Conservation (phyloP, 2,113 vertebrate genomes). For the Neofelis nebulosa region DNA sequence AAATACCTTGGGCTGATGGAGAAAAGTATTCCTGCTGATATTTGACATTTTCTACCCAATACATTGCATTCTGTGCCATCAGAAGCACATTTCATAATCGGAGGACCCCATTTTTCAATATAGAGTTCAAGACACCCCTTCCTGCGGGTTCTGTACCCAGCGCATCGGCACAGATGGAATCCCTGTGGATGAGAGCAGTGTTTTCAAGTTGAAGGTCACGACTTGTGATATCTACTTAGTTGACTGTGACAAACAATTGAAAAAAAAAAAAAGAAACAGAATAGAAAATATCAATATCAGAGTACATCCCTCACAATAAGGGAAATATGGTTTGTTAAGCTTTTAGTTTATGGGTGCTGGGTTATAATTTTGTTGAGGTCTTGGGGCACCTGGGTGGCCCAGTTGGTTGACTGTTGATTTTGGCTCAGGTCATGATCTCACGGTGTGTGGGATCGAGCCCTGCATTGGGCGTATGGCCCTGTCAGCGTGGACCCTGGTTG, state of each 20-base stretch:
- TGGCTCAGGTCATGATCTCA: too few species aligned
- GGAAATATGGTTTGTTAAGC: not conserved
- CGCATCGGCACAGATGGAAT: fast-evolving
- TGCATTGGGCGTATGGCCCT: too few species aligned
- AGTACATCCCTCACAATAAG: not conserved
- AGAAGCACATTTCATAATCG: not conserved
- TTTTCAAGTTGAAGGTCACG: not conserved
- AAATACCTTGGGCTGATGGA: not conserved
- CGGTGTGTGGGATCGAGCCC: too few species aligned
- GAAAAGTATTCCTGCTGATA: not conserved
- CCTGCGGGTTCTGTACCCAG: not conserved
- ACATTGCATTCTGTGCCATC: not conserved
- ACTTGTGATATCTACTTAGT: not conserved
- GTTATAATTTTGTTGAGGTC: not conserved
- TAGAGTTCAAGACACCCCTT: not conserved
- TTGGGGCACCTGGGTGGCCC: too few species aligned
- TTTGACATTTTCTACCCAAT: not conserved
- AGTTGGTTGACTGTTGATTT: too few species aligned
- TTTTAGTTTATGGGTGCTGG: not conserved
- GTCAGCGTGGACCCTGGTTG: too few species aligned
- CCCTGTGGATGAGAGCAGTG: too few species aligned
- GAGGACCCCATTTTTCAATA: not conserved
- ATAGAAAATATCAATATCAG: not conserved
- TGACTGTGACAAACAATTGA: not conserved
- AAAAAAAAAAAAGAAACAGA: not conserved